Evolutionary conservation across 23 tunicate genomes (phyloP), one percentile per base, ranked within the genome.

Genomic region (Ascidia mentula): DNA sequence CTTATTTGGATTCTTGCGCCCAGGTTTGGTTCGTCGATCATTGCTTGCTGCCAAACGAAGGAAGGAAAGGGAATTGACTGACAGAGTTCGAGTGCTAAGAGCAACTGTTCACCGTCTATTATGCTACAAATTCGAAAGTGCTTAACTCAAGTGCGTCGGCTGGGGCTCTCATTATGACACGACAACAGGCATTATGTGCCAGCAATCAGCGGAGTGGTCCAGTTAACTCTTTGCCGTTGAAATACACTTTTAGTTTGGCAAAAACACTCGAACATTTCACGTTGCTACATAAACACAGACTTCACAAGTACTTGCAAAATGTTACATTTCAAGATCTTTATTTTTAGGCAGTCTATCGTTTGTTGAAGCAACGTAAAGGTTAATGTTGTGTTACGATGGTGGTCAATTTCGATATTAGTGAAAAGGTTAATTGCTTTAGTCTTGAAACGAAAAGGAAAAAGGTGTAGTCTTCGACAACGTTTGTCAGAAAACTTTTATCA

Each of bases 41-140:
- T n/a, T n/a, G n/a, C n/a, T 53, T 53, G 7, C 28, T 9, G 22
- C 7, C 65, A 9, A 9, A 26, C 28, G 65, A 53, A 53, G 65
- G 65, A 53, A 53, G 65, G 65, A 53, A 9, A 5, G 13, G 65
- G 65, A 28, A 9, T 15, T 53, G 65, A 53, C 12, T 53, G 65
- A 53, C 65, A 53, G 65, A 26, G 65, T 26, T 53, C 65, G 65
- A 53, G 65, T 53, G 65, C 24, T 9, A 9, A 9, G 65, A 26
- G 28, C 22, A 53, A 53, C 65, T 53, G 24, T 53, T 53, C 65
- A 53, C 65, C 4, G 65, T 53, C 65, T 53, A 53, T 53, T 53
- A 53, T 53, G 65, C 65, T 53, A 53, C 65, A 53, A 53, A 53
- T 53, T 53, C 65, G 65, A 53, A 53, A 53, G 65, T 53, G 65